These are phyloP conservation scores for Neotoma lepida DNA, from an alignment of 2,113 vertebrate species.

Conservation along the genomic window DNA sequence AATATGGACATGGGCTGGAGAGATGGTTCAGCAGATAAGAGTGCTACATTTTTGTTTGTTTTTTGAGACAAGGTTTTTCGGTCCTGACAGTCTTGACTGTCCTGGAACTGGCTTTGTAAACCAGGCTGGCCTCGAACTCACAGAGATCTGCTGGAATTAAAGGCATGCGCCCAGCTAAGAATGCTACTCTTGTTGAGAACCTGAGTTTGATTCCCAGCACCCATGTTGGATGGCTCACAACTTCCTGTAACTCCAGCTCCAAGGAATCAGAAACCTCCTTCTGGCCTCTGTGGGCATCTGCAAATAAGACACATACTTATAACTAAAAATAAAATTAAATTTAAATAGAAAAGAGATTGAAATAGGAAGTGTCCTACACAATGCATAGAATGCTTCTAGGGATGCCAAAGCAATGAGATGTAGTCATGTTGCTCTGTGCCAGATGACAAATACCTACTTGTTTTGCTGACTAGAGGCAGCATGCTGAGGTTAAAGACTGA, in stretches of 20 bases:
- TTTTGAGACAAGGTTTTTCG: too few relatives aligned
- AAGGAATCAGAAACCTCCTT: background rate
- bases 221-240: background rate
- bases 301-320: background rate
- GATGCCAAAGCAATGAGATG: background rate
- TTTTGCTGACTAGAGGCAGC: background rate
- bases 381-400: background rate
- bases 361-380: background rate
- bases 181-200: background rate
- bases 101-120: too few relatives aligned
- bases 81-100: too few relatives aligned
- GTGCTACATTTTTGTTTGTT: too few relatives aligned
- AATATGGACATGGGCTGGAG: background rate
- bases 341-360: background rate
- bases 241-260: background rate
- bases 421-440: background rate
- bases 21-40: background rate
- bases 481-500: background rate
- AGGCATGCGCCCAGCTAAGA: background rate
- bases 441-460: background rate
- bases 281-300: background rate
- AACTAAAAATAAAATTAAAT: background rate
- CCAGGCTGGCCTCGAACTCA: too few relatives aligned
- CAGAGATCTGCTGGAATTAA: too few relatives aligned
- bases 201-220: background rate